Evolutionary conservation across 2,888 invertebrate species (phyloP), one percentile per base, ranked within the genome.

Genomic region (Melanchra persicariae): DNA sequence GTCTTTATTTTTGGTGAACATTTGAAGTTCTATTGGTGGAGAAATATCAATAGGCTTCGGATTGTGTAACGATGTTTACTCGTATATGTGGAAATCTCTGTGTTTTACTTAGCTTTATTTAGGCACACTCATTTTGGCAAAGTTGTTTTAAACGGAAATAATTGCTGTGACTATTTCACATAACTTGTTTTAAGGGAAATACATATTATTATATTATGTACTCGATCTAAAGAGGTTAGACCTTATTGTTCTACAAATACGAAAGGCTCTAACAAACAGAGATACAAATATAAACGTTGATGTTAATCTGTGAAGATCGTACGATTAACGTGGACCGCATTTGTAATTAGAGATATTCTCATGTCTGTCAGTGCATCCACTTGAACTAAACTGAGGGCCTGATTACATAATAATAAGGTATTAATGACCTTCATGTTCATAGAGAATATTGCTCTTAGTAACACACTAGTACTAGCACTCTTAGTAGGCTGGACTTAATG

Each of bases 341-440:
- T 85, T 85, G 86, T 92, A 91, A 93, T 92, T 91, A 90, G 85
- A 84, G 82, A 84, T 84, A 82, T 91, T 92, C 90, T 87, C 92
- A 91, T 88, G 89, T 90, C 85, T 77, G 70, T 80, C 85, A 81
- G 79, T 82, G 77, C 74, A 84, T 86, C 81, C 79, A 74, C 49
- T 74, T 65, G 67, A 72, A 76, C 58, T 49, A 30, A 61, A 64
- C 51, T 24, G 60, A 62, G 68, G 74, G 40, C 24, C 43, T 64
- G 52, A 64, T 82, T 79, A 67, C 55, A 58, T 66, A 57, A 55
- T 66, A 40, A 60, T 54, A 40, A 45, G 30, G 66, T 61, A 62
- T 62, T 70, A 51, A 70, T 63, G 64, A 62, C 62, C 59, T 79
- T 70, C 30, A 40, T 26, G 34, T 26, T 64, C 2, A 24, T 49